phyloP scores from a whole-genome alignment of 2,888 invertebrate species.

The Selenia dentaria region DNA sequence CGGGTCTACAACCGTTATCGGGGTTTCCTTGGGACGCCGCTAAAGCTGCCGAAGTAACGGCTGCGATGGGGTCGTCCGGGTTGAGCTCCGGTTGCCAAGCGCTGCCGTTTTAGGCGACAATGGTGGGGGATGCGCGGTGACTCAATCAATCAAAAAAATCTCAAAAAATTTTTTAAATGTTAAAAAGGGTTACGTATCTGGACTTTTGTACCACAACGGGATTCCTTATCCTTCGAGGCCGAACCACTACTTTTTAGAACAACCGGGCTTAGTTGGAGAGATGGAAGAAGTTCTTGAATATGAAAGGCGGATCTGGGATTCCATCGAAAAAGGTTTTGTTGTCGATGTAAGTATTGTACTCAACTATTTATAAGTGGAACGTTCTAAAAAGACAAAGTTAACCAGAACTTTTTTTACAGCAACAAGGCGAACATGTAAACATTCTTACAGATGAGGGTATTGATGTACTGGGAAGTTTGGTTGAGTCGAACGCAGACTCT shows the following conservation, averaged over 20 bases:
- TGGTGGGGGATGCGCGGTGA: too few species aligned
- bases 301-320: conserved; percentile 83
- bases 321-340: conserved; percentile 84
- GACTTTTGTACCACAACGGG: conserved; percentile 87
- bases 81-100: too few species aligned
- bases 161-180: too few species aligned
- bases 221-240: conserved; percentile 87
- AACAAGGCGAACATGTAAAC: conserved; percentile 80
- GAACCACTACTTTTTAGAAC: conserved; percentile 78
- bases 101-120: too few species aligned
- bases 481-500: conserved; percentile 87
- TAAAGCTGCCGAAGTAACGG: too few species aligned
- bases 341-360: conserved; percentile 62
- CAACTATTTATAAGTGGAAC: too few species aligned
- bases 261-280: conserved; percentile 67
- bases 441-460: conserved; percentile 86
- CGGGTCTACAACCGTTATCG: too few species aligned
- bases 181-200: conserved; percentile 86
- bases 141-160: too few species aligned
- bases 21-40: too few species aligned
- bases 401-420: conserved; percentile 28
- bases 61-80: too few species aligned
- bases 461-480: conserved; percentile 86
- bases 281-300: conserved; percentile 73
- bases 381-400: too few species aligned